A percentile compares a stretch with the other conserved stretches of the same genome.
phyloP scores from a whole-genome alignment of 2,888 invertebrate genomes.

The Leptogaster cylindrica region DNA sequence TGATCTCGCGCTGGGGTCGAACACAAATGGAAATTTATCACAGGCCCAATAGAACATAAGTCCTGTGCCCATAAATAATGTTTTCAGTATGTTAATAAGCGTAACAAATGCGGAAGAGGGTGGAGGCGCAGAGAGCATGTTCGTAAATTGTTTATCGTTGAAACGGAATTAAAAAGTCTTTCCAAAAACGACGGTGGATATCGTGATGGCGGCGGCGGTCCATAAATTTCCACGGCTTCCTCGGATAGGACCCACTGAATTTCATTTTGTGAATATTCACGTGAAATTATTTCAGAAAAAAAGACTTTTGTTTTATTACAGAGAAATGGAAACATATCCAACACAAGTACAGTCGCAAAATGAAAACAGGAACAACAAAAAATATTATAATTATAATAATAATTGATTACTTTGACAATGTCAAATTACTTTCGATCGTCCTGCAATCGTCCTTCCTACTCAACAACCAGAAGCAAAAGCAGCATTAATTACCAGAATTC shows the following conservation, averaged over 20 bases:
- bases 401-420: neutral
- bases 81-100: constrained; percentile 46
- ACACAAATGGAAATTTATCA: constrained; percentile 43
- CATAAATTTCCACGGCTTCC: neutral
- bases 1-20: constrained; percentile 25
- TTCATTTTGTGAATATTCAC: neutral
- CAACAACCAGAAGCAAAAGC: neutral
- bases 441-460: neutral
- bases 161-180: neutral
- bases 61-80: constrained; percentile 43
- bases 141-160: neutral
- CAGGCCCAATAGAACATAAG: constrained; percentile 42
- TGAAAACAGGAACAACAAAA: no score
- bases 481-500: neutral
- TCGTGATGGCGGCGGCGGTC: neutral
- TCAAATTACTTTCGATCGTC: neutral
- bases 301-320: neutral
- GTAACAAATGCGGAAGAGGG: constrained; percentile 23
- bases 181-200: neutral
- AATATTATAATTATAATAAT: no score
- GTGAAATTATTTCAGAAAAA: neutral
- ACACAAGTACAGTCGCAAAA: neutral
- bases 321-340: neutral
- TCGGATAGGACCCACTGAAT: neutral
- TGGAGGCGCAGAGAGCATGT: no score